Evolutionary conservation across 1,140 invertebrate species (phyloP), one percentile per base, ranked within the genome.

Genomic region (Microplitis mediator): DNA sequence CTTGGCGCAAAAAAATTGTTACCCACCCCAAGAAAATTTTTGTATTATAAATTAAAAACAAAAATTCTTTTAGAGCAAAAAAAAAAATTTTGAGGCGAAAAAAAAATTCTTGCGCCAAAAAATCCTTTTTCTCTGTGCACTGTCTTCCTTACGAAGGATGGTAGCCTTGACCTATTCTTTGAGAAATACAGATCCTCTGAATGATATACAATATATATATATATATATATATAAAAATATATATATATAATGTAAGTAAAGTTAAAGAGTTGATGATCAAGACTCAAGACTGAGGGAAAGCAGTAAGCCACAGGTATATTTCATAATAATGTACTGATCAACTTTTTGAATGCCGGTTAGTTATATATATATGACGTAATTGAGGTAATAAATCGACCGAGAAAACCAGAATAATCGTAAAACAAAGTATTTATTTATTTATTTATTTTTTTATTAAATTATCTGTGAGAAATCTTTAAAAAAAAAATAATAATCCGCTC

Each of bases 131-230:
- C 2, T 23, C 23, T 23, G 23, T 23, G 23, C 2, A 23, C 23
- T 23, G 3, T 45, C 32, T 54, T 71, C 51, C 36, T 65, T 23
- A 51, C 63, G 6, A 23, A 65, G 45, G 64, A 36, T 31, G 23
- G 64, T 64, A 54, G 69, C 69, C 69, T 71, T 71, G 69, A 71
- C 61, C 62, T 39, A 71, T 71, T 71, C 58, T 51, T 35, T 31
- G 36, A 64, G 14, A 39, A 70, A 16, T 62, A 62, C 32, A 45
- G 52, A 13, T 36, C 62, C 60, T 60, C 14, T n/a, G 56, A 11
- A 2, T 11, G 3, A 9, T 6, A 45, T 9, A 11, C 6, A 45
- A 11, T 45, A 45, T 45, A 45, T 45, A 45, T 11, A 45, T 58
- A 58, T 32, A 58, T 31, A 54, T 11, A 50, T 50, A n/a, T 54